Base-by-base conservation (phyloP, 2,888 invertebrate genomes). In the Agrotis clavis region DNA sequence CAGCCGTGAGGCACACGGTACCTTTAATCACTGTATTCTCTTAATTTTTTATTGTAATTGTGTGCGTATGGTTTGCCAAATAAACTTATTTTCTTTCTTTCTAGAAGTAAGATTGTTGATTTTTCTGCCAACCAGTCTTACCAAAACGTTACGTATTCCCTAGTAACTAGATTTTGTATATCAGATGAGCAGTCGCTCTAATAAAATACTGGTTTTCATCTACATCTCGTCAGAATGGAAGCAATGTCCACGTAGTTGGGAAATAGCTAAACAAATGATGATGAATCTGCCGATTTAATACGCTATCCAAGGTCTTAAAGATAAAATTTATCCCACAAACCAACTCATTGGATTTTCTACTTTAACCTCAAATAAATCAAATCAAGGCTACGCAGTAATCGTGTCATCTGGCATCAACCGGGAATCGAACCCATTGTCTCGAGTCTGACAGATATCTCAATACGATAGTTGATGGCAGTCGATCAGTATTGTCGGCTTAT, bases 401-500 rank as follows among this genome's bases (percentile, higher is more conserved):
- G 90, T 88, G 90, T 89, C 91, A 91, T 92, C 91, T 90, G 78
- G 79, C 87, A 87, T 88, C 90, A 88, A 83, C 61, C 86, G 87
- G 91, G 90, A 89, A 94, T 95, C 94, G 93, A 94, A 93, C 90
- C 89, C 83, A 94, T 95, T 95, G 95, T 95, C 92, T 94, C 90
- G 91, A 87, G 89, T 92, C 90, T 92, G 95, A 94, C 94, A 89
- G 90, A 95, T 94, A 90, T 91, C 93, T 94, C 94, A 94, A 95
- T 95, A 95, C 92, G 88, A 90, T 91, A 91, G 83, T 95, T 94
- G 94, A 96, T 96, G 93, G 93, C 90, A 88, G 88, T 90, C 95
- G 91, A 96, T 96, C 95, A 94, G 94, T 95, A 94, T 94, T 95
- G 95, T 95, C 94, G 90, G 94, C 94, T 95, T 94, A 94, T 86